Conservation (phyloP, 2,888 invertebrate species). For the Chouioia cunea region DNA sequence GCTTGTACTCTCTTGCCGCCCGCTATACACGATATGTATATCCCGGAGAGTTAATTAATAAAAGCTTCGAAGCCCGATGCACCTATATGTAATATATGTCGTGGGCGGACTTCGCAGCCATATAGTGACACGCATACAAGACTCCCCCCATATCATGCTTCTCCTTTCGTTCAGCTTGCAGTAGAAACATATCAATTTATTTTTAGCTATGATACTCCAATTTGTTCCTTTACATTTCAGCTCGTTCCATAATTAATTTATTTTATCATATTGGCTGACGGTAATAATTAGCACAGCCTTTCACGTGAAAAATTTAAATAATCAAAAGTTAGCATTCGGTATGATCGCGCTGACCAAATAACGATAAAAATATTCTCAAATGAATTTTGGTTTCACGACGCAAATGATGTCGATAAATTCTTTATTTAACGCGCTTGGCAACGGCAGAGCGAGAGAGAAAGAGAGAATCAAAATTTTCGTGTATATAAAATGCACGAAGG, state of each 20-base stretch:
- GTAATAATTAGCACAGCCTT: too few relatives aligned
- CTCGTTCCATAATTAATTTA: constrained; percentile 1
- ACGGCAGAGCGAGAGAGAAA: neutral
- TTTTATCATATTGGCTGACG: neutral
- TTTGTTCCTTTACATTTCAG: constrained; percentile 17
- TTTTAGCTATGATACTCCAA: neutral
- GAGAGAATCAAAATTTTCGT: constrained; percentile 15
- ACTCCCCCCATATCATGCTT: neutral
- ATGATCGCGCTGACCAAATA: too few relatives aligned
- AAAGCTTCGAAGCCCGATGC: constrained; percentile 20
- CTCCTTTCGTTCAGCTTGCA: neutral
- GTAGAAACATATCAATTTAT: too few relatives aligned
- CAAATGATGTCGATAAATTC: constrained; percentile 17
- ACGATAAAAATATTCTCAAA: neutral
- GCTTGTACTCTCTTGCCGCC: neutral
- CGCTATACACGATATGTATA: neutral
- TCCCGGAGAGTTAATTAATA: constrained; percentile 36
- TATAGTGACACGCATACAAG: neutral
- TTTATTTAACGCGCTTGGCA: constrained; percentile 16
- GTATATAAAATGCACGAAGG: constrained; percentile 11
- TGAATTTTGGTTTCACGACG: constrained; percentile 5
- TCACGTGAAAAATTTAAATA: too few relatives aligned
- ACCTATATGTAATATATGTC: too few relatives aligned
- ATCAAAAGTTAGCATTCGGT: too few relatives aligned
- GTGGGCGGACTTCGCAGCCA: too few relatives aligned